Percentiles rank a stretch among this genome's conserved stretches.
phyloP scores from a whole-genome alignment of 2,797 vertebrate genomes.

The Schizothorax lantsangensis region DNA sequence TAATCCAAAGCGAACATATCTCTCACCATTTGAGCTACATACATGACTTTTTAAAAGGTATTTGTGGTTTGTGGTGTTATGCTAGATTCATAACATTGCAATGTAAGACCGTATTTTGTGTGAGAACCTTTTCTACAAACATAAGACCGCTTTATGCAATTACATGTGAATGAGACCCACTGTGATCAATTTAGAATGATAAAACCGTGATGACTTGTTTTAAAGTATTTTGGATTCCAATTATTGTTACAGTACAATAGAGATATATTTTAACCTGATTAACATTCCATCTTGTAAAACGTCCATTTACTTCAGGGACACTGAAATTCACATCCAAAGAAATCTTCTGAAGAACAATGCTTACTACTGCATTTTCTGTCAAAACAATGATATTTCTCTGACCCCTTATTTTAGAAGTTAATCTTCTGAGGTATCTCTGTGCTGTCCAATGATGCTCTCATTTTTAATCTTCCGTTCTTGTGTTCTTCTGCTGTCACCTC shows the following conservation, averaged over 20 bases:
- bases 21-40: background rate
- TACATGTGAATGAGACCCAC: background rate
- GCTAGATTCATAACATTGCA: background rate
- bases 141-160: background rate
- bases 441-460: background rate
- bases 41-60: background rate
- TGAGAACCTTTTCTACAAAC: background rate
- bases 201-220: background rate
- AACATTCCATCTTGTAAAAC: background rate
- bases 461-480: constrained; percentile 14
- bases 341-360: background rate
- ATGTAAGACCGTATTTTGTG: background rate
- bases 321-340: background rate
- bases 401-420: constrained; percentile 2
- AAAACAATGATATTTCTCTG: constrained; percentile 9
- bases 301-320: background rate
- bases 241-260: background rate
- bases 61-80: background rate
- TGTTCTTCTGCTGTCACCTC: background rate
- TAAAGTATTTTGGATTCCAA: background rate
- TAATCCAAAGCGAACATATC: background rate
- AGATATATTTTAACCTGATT: background rate
- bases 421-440: constrained; percentile 1
- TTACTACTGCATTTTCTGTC: constrained; percentile 11
- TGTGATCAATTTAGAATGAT: background rate